phyloP scores from a whole-genome alignment of 2,797 vertebrate species.

The Xiphophorus birchmanni region DNA sequence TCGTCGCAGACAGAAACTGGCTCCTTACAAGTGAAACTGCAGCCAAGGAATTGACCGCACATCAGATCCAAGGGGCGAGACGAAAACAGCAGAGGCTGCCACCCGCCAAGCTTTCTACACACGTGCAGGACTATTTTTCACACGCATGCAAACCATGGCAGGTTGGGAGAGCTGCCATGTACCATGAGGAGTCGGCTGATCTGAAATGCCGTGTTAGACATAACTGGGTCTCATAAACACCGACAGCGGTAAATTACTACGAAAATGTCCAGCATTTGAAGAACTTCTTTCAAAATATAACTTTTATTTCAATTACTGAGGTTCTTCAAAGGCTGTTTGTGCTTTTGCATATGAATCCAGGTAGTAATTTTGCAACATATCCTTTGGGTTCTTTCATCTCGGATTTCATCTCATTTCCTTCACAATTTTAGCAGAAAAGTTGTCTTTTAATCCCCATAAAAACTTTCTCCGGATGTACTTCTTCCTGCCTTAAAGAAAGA shows the following conservation, averaged over 20 bases:
- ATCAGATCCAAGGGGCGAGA: conserved; percentile 67
- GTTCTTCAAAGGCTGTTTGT: conserved; percentile 6
- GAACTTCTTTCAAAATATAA: background rate
- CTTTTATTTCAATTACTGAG: background rate
- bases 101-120: conserved; percentile 36
- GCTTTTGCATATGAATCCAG: conserved; percentile 16
- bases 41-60: conserved; percentile 65
- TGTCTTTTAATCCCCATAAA: conserved; percentile 45
- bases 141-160: conserved; percentile 6
- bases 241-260: background rate
- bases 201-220: conserved; percentile 38
- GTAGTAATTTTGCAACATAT: conserved; percentile 21
- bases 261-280: background rate
- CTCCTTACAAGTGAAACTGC: conserved; percentile 69
- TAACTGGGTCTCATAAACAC: conserved; percentile 7
- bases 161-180: conserved; percentile 36
- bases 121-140: conserved; percentile 10
- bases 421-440: conserved; percentile 25
- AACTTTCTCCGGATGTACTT: conserved; percentile 42
- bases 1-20: conserved; percentile 63
- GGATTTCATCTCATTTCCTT: conserved; percentile 18
- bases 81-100: conserved; percentile 56
- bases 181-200: conserved; percentile 42
- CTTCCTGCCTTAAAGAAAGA: conserved; percentile 29
- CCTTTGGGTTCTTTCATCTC: conserved; percentile 43